Percentiles rank a stretch among this genome's conserved stretches.
Conservation (phyloP, 2,797 vertebrate species). For the Oreochromis grahami region DNA sequence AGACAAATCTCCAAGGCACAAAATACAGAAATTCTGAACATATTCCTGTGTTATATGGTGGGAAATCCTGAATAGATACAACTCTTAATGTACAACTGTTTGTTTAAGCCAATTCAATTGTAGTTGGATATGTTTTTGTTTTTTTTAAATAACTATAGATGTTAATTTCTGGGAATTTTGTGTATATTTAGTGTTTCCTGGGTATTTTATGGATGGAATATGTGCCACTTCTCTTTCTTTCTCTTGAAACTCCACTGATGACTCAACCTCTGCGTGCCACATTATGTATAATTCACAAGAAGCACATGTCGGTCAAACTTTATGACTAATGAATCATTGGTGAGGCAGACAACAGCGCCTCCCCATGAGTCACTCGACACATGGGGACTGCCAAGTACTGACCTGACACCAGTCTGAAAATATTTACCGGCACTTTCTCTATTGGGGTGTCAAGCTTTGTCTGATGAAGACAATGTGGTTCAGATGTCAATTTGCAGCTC, state of each 20-base stretch:
- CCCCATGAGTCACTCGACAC: background rate
- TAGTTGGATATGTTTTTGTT: background rate
- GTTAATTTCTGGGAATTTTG: background rate
- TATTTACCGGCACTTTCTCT: background rate
- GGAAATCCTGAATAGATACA: background rate
- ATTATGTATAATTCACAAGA: constrained; percentile 8
- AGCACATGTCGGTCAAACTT: constrained; percentile 14
- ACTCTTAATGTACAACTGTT: background rate
- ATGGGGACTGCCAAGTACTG: background rate
- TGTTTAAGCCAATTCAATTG: background rate
- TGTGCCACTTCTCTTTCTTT: background rate
- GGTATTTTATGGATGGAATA: background rate
- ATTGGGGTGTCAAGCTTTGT: background rate
- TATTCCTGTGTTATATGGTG: background rate
- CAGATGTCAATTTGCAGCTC: background rate
- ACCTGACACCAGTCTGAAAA: constrained; percentile 3
- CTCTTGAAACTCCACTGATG: background rate
- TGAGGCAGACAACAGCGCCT: background rate
- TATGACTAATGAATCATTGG: constrained; percentile 6
- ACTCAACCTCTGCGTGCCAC: background rate
- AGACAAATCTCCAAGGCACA: background rate
- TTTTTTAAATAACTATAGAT: background rate
- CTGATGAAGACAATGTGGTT: background rate
- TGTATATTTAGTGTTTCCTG: background rate
- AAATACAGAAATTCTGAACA: background rate